These are phyloP conservation scores for Trypoxylon attenuatum DNA, from an alignment of 2,888 invertebrate species.

Conservation along the genomic window DNA sequence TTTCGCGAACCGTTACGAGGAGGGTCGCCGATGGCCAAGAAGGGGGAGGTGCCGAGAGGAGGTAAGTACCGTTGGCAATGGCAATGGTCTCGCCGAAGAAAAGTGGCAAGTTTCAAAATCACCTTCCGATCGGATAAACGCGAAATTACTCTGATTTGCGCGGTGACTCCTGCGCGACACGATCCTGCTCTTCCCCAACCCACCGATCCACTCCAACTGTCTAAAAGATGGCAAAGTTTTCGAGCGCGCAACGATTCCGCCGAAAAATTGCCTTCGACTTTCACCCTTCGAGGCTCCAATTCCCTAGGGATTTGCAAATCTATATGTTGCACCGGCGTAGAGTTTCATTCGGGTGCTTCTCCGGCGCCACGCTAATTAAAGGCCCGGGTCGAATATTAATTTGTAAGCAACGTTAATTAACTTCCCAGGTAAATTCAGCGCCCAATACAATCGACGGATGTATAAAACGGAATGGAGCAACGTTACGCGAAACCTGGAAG, in stretches of 20 bases:
- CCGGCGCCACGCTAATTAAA: slow-evolving; percentile 5
- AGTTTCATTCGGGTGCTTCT: slow-evolving; percentile 39
- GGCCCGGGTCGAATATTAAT: slow-evolving; percentile 2
- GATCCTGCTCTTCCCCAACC: slow-evolving; percentile 42
- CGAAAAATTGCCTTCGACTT: slow-evolving; percentile 34
- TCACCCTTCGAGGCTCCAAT: too few species aligned
- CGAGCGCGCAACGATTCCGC: slow-evolving; percentile 36
- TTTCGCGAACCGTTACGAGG: slow-evolving; percentile 30
- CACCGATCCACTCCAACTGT: too few species aligned
- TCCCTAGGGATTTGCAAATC: too few species aligned
- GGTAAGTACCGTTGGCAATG: not conserved
- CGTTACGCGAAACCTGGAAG: not conserved
- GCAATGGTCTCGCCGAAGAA: slow-evolving; percentile 20
- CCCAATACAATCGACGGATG: too few species aligned
- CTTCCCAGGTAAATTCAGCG: too few species aligned
- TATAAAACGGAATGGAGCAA: not conserved
- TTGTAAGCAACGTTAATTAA: slow-evolving; percentile 2
- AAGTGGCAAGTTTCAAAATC: slow-evolving; percentile 60
- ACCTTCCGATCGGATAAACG: slow-evolving; percentile 55
- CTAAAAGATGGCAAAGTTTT: slow-evolving; percentile 56
- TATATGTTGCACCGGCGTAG: too few species aligned
- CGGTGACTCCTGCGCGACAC: slow-evolving; percentile 46
- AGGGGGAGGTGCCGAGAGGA: too few species aligned
- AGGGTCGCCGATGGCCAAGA: too few species aligned
- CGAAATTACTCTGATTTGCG: slow-evolving; percentile 54